A percentile compares a stretch with the other conserved stretches of the same genome.
Conservation (phyloP, 2,113 vertebrate genomes). For the Glareola pratincola region DNA sequence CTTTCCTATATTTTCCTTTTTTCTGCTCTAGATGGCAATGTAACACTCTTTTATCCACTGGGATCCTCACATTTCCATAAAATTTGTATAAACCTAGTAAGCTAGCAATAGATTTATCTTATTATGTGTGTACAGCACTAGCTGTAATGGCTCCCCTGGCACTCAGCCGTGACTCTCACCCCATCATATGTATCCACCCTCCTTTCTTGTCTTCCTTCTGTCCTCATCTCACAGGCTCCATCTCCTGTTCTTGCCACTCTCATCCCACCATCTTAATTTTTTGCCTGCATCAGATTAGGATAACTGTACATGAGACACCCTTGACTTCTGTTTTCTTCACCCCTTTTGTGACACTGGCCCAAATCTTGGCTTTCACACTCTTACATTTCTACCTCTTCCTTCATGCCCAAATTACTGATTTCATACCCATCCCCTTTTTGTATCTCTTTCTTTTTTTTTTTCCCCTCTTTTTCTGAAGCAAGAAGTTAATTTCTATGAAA, state of each 20-base stretch:
- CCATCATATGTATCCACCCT: neutral
- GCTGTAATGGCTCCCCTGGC: neutral
- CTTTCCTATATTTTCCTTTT: slow-evolving; percentile 12
- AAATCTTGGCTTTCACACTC: neutral
- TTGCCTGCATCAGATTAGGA: neutral
- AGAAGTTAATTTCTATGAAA: neutral
- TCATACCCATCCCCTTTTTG: neutral
- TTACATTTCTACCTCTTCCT: neutral
- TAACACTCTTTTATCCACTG: slow-evolving; percentile 29
- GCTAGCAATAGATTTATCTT: neutral
- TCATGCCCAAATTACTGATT: neutral
- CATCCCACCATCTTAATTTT: neutral
- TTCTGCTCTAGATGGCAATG: slow-evolving; percentile 60
- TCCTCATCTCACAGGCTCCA: neutral
- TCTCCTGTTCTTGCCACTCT: neutral
- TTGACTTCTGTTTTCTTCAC: neutral
- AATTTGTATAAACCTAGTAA: slow-evolving; percentile 1
- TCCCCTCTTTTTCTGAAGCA: neutral
- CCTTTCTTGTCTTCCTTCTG: neutral
- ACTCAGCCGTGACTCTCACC: neutral
- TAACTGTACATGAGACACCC: neutral
- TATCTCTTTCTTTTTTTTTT: neutral
- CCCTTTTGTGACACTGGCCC: neutral
- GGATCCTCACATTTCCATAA: neutral
- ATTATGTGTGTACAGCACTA: neutral